Conservation (phyloP, 2,888 invertebrate species). For the Watsonalla binaria region DNA sequence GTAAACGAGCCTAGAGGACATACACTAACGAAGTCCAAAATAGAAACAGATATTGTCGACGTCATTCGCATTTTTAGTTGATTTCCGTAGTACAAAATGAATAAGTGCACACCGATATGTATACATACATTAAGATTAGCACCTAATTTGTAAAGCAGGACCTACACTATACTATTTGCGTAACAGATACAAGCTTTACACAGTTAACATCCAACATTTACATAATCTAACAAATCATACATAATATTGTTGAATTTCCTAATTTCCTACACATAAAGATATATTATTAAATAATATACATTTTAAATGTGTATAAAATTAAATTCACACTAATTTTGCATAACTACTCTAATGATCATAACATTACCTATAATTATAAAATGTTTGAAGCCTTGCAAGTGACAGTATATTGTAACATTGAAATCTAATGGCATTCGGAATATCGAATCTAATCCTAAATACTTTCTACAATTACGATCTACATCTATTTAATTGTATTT, state of each 20-base stretch:
- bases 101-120: constrained; percentile 60
- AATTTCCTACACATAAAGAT: constrained; percentile 40
- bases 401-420: constrained; percentile 23
- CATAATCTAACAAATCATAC: constrained; percentile 38
- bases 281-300: constrained; percentile 23
- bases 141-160: constrained; percentile 72
- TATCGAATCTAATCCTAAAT: constrained; percentile 44
- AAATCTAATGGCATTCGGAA: constrained; percentile 41
- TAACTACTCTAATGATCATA: too few species aligned
- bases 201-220: constrained; percentile 59
- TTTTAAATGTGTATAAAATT: constrained; percentile 3
- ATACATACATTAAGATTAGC: constrained; percentile 63
- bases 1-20: constrained; percentile 24
- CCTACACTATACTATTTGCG: constrained; percentile 42
- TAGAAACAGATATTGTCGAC: constrained; percentile 68
- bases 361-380: too few species aligned
- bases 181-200: constrained; percentile 53
- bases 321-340: neutral
- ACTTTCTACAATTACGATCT: constrained; percentile 24
- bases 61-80: constrained; percentile 62
- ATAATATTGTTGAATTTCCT: constrained; percentile 34
- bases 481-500: constrained; percentile 4
- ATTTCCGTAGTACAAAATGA: constrained; percentile 49
- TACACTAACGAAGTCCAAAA: constrained; percentile 20
- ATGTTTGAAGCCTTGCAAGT: constrained; percentile 2